Evolutionary conservation across 1,140 invertebrate genomes (phyloP), one percentile per base, ranked within the genome.

Genomic region (Bombyx mori): DNA sequence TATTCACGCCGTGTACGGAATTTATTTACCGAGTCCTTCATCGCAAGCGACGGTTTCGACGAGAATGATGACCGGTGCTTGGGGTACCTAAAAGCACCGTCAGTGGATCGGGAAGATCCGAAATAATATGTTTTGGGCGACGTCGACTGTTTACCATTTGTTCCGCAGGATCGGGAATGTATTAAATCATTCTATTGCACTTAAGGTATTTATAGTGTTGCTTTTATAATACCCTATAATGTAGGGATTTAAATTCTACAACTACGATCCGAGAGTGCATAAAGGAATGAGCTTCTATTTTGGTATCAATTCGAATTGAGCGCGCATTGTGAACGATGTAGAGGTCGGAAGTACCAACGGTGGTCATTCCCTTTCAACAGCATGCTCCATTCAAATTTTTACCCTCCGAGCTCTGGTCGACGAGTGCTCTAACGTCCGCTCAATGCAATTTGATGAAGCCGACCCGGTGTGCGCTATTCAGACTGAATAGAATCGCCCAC

Each of bases 361-460:
- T 66, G 76, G 66, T 60, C 68, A 59, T 69, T 65, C 74, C 69
- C 77, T 81, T 81, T 73, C 77, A 75, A 65, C 65, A 66, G 68
- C 71, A 79, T 79, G 78, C 77, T 78, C 81, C 79, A 87, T 87
- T 87, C 80, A 87, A 85, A 87, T 87, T 87, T 87, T 87, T 87
- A 78, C 79, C 82, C 83, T 70, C 69, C 63, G 62, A 68, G 71
- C 71, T 63, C 75, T 69, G 75, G 71, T 78, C 75, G 69, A 79
- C 77, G 79, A 82, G 79, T 81, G 72, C 76, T 86, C 82, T 81
- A 82, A 75, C 81, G 77, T 75, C 77, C 82, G 77, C 79, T 86
- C 77, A 81, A 71, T 83, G 80, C 82, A 85, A 86, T 86, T 86
- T 83, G 79, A 85, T 80, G 80, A 83, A 82, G 76, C 79, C 72